Evolutionary conservation across 2,113 vertebrate species (phyloP).

Genomic region (Peucedramus taeniatus): DNA sequence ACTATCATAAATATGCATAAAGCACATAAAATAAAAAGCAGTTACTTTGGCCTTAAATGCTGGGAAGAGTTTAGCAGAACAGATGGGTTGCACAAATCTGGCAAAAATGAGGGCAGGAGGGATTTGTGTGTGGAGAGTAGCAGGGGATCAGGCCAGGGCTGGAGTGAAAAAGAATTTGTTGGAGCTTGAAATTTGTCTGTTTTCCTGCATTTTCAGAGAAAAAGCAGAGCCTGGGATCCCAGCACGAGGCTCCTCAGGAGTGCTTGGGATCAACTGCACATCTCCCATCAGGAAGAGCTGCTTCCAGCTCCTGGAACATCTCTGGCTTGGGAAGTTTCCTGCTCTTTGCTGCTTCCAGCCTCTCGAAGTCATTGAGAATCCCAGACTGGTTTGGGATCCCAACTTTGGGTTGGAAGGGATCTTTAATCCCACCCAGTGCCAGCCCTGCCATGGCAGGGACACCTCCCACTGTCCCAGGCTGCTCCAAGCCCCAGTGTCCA

Average conservation of each 20-base stretch:
- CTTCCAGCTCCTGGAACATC: too few species aligned
- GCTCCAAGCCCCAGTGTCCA: not conserved
- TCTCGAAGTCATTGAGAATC: not conserved
- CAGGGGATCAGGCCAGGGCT: not conserved
- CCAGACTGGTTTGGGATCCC: accelerated
- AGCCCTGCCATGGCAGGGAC: not conserved
- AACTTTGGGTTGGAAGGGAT: not conserved
- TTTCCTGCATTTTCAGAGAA: not conserved
- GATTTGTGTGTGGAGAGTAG: not conserved
- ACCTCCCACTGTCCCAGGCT: not conserved
- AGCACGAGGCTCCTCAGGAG: not conserved
- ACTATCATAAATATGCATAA: not conserved
- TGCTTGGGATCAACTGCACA: not conserved
- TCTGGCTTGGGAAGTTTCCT: not conserved
- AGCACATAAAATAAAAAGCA: not conserved
- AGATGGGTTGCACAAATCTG: conserved; percentile 39
- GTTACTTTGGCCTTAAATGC: conserved; percentile 1
- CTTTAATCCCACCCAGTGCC: accelerated
- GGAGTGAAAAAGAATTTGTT: not conserved
- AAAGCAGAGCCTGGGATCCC: not conserved
- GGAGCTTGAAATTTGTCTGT: not conserved
- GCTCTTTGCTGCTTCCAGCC: not conserved
- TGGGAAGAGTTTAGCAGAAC: not conserved
- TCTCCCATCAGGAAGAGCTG: not conserved
- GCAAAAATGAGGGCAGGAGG: conserved; percentile 10